These are phyloP conservation scores for Salpingus planirostris DNA, from an alignment of 2,888 invertebrate genomes.

Conservation along the genomic window DNA sequence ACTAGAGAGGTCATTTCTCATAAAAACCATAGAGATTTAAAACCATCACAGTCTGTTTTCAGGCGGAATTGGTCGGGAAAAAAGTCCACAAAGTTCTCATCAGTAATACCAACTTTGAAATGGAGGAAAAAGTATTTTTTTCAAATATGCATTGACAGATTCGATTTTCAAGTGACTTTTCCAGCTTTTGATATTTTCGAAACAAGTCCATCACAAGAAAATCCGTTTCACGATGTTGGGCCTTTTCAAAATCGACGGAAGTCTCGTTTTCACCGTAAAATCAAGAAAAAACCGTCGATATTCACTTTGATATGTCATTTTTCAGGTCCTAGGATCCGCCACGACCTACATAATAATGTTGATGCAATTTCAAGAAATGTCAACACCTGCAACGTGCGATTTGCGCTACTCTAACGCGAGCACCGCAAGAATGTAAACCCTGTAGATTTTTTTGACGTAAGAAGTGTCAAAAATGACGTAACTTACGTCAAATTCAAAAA, in stretches of 20 bases:
- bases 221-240: slow-evolving; percentile 16
- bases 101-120: slow-evolving; percentile 2
- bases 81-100: slow-evolving; percentile 14
- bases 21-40: too few relatives aligned
- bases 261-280: slow-evolving; percentile 15
- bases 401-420: too few relatives aligned
- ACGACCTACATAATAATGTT: slow-evolving; percentile 39
- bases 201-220: slow-evolving; percentile 14
- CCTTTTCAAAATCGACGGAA: slow-evolving; percentile 16
- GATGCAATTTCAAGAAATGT: slow-evolving; percentile 36
- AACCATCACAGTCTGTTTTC: too few relatives aligned
- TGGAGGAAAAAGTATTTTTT: slow-evolving; percentile 15
- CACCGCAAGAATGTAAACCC: too few relatives aligned
- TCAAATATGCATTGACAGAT: too few relatives aligned
- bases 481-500: too few relatives aligned
- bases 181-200: slow-evolving; percentile 16
- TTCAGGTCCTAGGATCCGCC: slow-evolving; percentile 35
- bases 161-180: too few relatives aligned
- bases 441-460: too few relatives aligned
- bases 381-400: slow-evolving; percentile 7
- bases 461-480: too few relatives aligned
- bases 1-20: too few relatives aligned
- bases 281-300: too few relatives aligned
- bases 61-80: slow-evolving; percentile 10
- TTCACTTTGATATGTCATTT: too few relatives aligned